Base-by-base conservation (phyloP, 1,140 invertebrate species). In the Pomacea maculata region DNA sequence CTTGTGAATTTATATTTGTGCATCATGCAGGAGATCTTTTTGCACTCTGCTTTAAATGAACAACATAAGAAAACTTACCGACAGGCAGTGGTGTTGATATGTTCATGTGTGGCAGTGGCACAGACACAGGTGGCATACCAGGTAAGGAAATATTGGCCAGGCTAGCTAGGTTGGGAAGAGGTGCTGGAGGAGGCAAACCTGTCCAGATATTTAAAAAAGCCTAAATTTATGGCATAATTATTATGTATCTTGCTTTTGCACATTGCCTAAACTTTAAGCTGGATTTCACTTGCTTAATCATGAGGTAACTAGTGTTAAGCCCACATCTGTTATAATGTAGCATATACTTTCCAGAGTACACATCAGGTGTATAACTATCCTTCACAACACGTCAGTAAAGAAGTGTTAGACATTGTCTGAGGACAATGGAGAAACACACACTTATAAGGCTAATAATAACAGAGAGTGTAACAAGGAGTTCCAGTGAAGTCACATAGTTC, bases 91-190 rank as follows among this genome's bases (percentile, higher is more conserved):
- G 57, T 76, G 83, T n/a, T 55, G 78, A 80, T 34, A 87, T 74
- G 12, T 85, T 25, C 34, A 78, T 17, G 19, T 65, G 77, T 11
- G 65, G 77, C 65, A 78, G 80, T 21, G 87, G 86, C 52, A 88
- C 72, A 17, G 86, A 84, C 34, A 87, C 83, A 21, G 87, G 86
- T 7, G 88, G 86, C 83, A 89, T 83, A 5, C 88, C 87, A 21
- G 87, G 81, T 82, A 89, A 78, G 34, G 87, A 87, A 75, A 88
- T 81, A 17, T 85, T 85, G 19, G 87, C 85, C 67, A 89, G 83
- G 25, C 84, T 79, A 15, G 85, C 55, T 74, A 87, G 75, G 34
- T 83, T 85, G 15, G 85, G 82, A 12, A 86, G 52, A 55, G 79
- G 82, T 15, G 76, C 75, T 25, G 81, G 84, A 73, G 80, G 82